Percentiles rank a stretch among this genome's conserved stretches.
Evolutionary conservation across 2,113 vertebrate species (phyloP).

Genomic region (Oreocharis arfaki): DNA sequence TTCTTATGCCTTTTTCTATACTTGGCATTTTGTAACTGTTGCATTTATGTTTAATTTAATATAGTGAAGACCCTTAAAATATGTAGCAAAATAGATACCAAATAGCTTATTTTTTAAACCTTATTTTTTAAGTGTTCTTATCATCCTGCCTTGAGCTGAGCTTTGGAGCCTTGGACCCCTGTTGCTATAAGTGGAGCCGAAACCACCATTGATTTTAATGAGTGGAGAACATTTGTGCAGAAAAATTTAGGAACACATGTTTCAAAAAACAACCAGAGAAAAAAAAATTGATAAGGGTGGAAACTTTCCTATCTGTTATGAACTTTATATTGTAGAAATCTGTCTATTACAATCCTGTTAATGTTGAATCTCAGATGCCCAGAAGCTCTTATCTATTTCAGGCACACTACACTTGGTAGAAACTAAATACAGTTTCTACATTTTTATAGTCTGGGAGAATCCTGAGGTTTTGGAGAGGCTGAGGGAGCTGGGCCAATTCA

Average conservation of each 20-base stretch:
- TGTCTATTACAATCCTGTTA: neutral
- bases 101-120: neutral
- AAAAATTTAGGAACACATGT: neutral
- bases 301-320: neutral
- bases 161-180: neutral
- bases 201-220: neutral
- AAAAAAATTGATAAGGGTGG: neutral
- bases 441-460: neutral
- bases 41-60: constrained; percentile 23
- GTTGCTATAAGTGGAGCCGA: neutral
- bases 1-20: neutral
- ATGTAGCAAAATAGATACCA: neutral
- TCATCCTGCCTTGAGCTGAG: constrained; percentile 12
- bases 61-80: constrained; percentile 10
- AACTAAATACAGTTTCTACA: neutral
- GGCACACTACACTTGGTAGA: neutral
- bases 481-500: neutral
- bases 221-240: neutral
- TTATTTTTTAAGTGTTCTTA: neutral
- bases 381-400: neutral
- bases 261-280: constrained; percentile 1
- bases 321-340: neutral
- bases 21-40: neutral
- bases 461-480: neutral
- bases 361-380: neutral